Evolutionary conservation across 2,113 vertebrate genomes (phyloP).

Genomic region (Entosphenus tridentatus): DNA sequence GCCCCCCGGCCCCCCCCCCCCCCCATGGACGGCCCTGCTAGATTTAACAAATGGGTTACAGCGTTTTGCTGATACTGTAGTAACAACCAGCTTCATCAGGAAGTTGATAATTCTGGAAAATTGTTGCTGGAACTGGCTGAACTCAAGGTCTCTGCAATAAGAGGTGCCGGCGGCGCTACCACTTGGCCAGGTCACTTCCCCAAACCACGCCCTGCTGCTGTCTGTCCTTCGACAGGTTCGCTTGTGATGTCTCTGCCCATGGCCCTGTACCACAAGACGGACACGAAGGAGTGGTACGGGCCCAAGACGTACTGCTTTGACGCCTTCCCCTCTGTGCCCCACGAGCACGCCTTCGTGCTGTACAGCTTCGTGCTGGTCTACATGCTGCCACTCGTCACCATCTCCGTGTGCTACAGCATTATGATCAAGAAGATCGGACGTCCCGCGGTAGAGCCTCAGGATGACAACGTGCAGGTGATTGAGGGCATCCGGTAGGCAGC

Average conservation of each 20-base stretch:
- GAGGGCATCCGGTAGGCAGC: too few relatives aligned
- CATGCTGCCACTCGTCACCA: slow-evolving; percentile 24
- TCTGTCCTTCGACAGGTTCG: slow-evolving; percentile 15
- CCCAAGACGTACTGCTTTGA: slow-evolving; percentile 25
- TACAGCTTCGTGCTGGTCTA: slow-evolving; percentile 27
- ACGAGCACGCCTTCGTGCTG: slow-evolving; percentile 23
- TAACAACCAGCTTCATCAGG: too few relatives aligned
- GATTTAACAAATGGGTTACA: too few relatives aligned
- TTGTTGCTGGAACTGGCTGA: too few relatives aligned
- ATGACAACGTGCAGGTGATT: slow-evolving; percentile 21
- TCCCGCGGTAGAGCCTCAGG: slow-evolving; percentile 17
- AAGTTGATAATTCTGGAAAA: too few relatives aligned
- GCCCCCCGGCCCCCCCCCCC: too few relatives aligned
- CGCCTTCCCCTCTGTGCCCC: slow-evolving; percentile 19
- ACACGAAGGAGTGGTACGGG: slow-evolving; percentile 22
- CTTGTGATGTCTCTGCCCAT: slow-evolving; percentile 23
- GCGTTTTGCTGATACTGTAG: too few relatives aligned
- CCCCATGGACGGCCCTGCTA: too few relatives aligned
- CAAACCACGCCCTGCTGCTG: not conserved
- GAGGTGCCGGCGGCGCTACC: too few relatives aligned
- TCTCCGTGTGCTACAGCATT: slow-evolving; percentile 22
- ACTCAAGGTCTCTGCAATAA: too few relatives aligned
- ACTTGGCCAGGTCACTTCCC: too few relatives aligned
- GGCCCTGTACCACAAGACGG: slow-evolving; percentile 19
- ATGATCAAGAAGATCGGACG: slow-evolving; percentile 25